A percentile compares a stretch with the other conserved stretches of the same genome.
Conservation (phyloP, 2,888 invertebrate genomes). For the Dione juno region DNA sequence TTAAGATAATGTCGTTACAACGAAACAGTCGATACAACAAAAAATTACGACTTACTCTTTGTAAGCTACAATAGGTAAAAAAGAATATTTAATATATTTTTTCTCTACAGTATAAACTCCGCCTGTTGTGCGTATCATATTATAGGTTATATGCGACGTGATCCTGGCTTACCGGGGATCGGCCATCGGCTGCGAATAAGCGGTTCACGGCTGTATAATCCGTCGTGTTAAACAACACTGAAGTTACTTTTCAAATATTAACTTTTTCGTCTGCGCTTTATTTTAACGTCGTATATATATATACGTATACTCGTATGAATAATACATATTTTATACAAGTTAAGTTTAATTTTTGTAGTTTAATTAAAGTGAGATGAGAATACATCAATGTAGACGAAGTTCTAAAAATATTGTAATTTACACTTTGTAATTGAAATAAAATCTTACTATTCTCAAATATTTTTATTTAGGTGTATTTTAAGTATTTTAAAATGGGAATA, state of each 20-base stretch:
- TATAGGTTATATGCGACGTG: slow-evolving; percentile 53
- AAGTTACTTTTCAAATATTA: slow-evolving; percentile 57
- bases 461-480: no score
- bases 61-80: no score
- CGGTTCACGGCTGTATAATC: slow-evolving; percentile 73
- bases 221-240: slow-evolving; percentile 68
- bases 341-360: background rate
- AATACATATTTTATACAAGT: background rate
- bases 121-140: slow-evolving; percentile 23
- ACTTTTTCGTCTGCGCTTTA: slow-evolving; percentile 10
- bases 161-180: slow-evolving; percentile 73
- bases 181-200: slow-evolving; percentile 65
- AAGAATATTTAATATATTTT: no score
- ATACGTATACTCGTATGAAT: no score
- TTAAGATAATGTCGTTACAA: no score
- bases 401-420: no score
- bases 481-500: no score
- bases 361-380: background rate
- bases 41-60: no score
- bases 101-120: slow-evolving; percentile 7
- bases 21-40: no score
- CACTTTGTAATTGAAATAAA: no score
- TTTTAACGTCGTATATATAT: background rate
- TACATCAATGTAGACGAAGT: background rate
- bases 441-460: no score